Conservation (phyloP, 2,797 vertebrate genomes). For the Propithecus deckenii region DNA sequence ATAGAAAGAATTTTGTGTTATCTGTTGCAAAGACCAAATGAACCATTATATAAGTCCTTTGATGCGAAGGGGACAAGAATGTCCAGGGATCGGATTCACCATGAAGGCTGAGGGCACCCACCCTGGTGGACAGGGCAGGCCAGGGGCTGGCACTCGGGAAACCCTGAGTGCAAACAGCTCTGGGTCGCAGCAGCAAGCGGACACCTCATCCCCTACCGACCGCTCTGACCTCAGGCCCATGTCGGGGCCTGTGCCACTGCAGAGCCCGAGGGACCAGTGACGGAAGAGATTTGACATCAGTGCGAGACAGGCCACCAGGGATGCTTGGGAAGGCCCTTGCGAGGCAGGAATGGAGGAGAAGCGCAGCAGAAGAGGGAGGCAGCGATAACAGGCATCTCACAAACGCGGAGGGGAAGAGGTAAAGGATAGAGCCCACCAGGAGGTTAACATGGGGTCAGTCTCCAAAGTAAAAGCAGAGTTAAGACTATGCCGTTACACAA, state of each 20-base stretch:
- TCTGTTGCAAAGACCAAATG: not conserved
- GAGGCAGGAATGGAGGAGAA: not conserved
- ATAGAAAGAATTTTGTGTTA: not conserved
- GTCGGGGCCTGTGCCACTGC: not conserved
- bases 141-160: not conserved
- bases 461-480: constrained; percentile 69
- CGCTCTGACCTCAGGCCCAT: not conserved
- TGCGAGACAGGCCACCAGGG: not conserved
- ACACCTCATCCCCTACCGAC: not conserved
- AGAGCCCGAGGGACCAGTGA: not conserved
- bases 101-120: not conserved
- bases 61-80: not conserved
- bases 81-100: not conserved
- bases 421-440: constrained; percentile 57
- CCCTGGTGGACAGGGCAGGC: not conserved
- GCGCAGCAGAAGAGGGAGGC: not conserved
- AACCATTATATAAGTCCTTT: not conserved
- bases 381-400: not conserved
- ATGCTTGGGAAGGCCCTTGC: not conserved
- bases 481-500: not conserved
- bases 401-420: not conserved
- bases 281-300: not conserved
- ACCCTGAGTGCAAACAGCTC: not conserved
- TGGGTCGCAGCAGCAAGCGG: not conserved
- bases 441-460: constrained; percentile 52